Conservation (phyloP, 2,113 vertebrate species). For the Pagrus major region DNA sequence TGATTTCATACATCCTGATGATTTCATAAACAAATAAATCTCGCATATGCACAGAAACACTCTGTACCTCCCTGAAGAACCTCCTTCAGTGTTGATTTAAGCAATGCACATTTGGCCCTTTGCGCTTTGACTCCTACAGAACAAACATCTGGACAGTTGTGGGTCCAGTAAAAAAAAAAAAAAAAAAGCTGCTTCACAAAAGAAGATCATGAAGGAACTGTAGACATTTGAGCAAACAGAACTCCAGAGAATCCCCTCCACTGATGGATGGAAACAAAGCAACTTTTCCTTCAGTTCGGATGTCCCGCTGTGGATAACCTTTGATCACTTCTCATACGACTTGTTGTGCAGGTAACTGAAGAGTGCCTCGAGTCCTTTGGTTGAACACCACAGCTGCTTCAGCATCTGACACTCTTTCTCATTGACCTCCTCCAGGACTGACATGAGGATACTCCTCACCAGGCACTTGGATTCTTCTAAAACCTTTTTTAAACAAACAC, state of each 20-base stretch:
- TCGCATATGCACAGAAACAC: constrained; percentile 42
- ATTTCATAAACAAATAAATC: constrained; percentile 25
- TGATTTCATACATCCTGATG: constrained; percentile 36
- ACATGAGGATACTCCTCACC: constrained; percentile 92
- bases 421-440: constrained; percentile 94
- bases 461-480: constrained; percentile 97
- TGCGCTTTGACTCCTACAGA: constrained; percentile 22
- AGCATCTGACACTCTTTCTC: constrained; percentile 97
- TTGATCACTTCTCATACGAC: constrained; percentile 90
- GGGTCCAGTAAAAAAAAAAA: constrained; percentile 32
- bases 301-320: constrained; percentile 3
- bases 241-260: constrained; percentile 26
- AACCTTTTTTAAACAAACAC: no score
- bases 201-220: constrained; percentile 12
- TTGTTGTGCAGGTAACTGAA: constrained; percentile 97
- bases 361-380: constrained; percentile 95
- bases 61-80: constrained; percentile 43
- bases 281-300: constrained; percentile 22
- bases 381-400: constrained; percentile 96
- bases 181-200: constrained; percentile 30
- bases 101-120: constrained; percentile 48
- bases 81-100: constrained; percentile 14
- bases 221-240: constrained; percentile 25
- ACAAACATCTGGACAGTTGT: constrained; percentile 38
- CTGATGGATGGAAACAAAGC: constrained; percentile 32